These are phyloP conservation scores for Eurypyga helias DNA, from an alignment of 2,113 vertebrate species.

Conservation along the genomic window DNA sequence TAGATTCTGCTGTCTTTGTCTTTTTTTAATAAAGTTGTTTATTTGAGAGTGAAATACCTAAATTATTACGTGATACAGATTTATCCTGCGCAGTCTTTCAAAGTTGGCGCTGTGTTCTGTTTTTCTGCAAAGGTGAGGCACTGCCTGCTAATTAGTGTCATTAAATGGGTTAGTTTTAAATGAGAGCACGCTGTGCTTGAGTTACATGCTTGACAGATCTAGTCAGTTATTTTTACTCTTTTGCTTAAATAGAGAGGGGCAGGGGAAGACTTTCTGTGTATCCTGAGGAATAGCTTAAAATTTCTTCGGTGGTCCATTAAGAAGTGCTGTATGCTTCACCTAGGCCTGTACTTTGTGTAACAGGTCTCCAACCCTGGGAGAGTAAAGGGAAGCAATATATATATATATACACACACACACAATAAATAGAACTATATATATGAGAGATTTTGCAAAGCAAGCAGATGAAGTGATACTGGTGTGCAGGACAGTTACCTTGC, in stretches of 20 bases:
- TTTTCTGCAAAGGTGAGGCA: slow-evolving; percentile 38
- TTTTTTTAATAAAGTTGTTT: neutral
- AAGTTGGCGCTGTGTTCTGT: neutral
- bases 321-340: neutral
- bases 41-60: neutral
- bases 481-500: fast-evolving
- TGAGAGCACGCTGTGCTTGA: neutral
- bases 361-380: neutral
- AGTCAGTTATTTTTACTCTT: slow-evolving; percentile 16
- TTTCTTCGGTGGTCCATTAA: neutral
- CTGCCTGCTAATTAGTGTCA: slow-evolving; percentile 33
- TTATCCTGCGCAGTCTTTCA: neutral
- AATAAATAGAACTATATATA: too few species aligned
- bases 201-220: neutral
- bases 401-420: too few species aligned
- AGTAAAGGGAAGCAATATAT: neutral
- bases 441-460: neutral
- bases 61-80: neutral
- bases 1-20: neutral
- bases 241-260: neutral
- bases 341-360: neutral
- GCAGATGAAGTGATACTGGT: neutral
- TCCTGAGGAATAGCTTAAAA: neutral
- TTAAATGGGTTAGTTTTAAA: slow-evolving; percentile 40
- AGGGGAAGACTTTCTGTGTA: neutral